Base-by-base conservation (phyloP, 2,797 vertebrate species). In the Centropyge bicolor region DNA sequence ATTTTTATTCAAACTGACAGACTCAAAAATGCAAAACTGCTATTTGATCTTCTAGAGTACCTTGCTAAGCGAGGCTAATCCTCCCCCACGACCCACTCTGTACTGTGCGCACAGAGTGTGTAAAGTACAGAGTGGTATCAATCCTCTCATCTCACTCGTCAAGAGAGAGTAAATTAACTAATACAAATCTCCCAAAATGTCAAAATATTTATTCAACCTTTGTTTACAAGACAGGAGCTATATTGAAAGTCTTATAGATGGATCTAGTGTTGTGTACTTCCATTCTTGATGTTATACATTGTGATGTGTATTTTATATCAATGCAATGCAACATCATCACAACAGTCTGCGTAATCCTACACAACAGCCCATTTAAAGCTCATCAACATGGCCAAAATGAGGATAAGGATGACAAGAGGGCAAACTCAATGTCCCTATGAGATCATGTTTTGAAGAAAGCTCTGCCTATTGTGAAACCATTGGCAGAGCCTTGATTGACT, bases 381-480 rank as follows among this genome's bases (percentile, higher is more conserved):
- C 49, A 77, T 65, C 54, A 64, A 1, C 1, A 7, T 20, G 35
- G 38, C 68, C 59, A 51, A 71, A 66, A 35, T 49, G n/a, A 57
- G 38, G n/a, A 41, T 35, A 9, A 22, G 35, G 66, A 10, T 2
- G 3, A 65, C 6, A 46, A 13, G 12, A 46, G 19, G 22, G 19
- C n/a, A 7, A 61, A 67, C 5, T 19, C 22, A 35, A 19, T 43
- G 48, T 81, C 27, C 52, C 16, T n/a, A 27, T 24, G 31, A 78
- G 46, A 56, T 72, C 27, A 57, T 63, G 73, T 52, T 35, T 13
- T 78, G 40, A 41, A 41, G 31, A 9, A 57, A 67, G 59, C 75
- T 75, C 87, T 82, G 84, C 70, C 70, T 31, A 17, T 55, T 73
- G 76, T 82, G 45, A 72, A 81, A 80, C 5, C 73, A 75, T 86